Percentiles rank a stretch among this genome's conserved stretches.
These are phyloP conservation scores for Bombyx mandarina DNA, from an alignment of 1,140 invertebrate genomes.

Conservation along the genomic window DNA sequence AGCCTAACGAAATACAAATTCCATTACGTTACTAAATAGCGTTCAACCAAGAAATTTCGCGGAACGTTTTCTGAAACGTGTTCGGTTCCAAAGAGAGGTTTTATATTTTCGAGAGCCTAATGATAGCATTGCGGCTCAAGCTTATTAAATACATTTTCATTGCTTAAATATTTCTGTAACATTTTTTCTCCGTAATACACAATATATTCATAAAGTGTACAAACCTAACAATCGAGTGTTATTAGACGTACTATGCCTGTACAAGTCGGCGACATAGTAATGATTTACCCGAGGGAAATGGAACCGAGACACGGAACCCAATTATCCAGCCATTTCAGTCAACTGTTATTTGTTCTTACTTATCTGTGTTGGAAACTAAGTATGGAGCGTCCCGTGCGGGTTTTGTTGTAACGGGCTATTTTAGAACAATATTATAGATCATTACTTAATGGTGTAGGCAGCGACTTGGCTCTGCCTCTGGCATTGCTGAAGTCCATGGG, in stretches of 20 bases:
- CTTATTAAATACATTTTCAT: no score
- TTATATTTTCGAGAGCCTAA: no score
- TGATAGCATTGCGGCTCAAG: no score
- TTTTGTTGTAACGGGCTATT: neutral
- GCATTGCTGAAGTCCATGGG: no score
- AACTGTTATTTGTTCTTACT: conserved; percentile 25
- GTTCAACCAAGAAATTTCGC: no score
- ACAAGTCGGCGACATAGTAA: conserved; percentile 22
- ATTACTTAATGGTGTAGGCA: neutral
- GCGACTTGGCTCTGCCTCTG: no score
- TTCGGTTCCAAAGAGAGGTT: no score
- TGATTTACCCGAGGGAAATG: conserved; percentile 30
- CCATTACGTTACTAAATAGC: no score
- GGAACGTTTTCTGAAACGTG: no score
- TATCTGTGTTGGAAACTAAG: neutral
- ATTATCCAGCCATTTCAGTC: conserved; percentile 39
- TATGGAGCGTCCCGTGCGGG: no score
- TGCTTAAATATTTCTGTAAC: neutral
- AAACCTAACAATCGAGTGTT: conserved; percentile 17
- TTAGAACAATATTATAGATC: neutral
- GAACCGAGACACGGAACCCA: conserved; percentile 31
- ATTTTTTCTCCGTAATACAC: conserved; percentile 2
- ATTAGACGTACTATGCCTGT: conserved; percentile 17
- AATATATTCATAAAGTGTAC: conserved; percentile 5
- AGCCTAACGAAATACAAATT: no score